A percentile compares a stretch with the other conserved stretches of the same genome.
Evolutionary conservation across 2,888 invertebrate species (phyloP).

Genomic region (Metellina segmentata): DNA sequence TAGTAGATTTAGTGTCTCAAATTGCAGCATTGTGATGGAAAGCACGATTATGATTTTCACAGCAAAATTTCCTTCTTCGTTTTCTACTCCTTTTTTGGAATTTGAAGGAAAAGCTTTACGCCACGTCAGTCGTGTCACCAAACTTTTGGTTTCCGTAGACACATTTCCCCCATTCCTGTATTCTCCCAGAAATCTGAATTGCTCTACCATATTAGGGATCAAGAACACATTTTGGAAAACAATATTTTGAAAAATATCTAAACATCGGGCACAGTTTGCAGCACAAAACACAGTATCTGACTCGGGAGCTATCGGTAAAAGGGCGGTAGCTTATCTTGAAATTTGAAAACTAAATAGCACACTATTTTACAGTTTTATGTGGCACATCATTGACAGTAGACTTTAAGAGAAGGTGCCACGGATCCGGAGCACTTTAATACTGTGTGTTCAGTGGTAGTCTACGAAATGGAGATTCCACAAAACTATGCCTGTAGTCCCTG

Average conservation of each 20-base stretch:
- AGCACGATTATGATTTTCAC: conserved; percentile 15
- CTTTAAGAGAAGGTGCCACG: background rate
- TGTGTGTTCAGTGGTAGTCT: conserved; percentile 74
- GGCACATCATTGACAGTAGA: conserved; percentile 72
- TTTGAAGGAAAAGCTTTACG: background rate
- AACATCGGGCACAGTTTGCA: conserved; percentile 10
- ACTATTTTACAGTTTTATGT: conserved; percentile 60
- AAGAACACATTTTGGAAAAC: background rate
- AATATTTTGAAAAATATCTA: background rate
- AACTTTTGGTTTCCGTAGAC: background rate
- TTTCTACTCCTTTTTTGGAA: background rate
- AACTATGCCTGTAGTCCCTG: conserved; percentile 77
- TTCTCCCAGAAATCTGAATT: background rate
- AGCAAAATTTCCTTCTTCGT: background rate
- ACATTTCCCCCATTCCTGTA: background rate
- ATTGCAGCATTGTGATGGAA: conserved; percentile 24
- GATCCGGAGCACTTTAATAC: conserved; percentile 48
- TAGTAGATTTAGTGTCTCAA: conserved; percentile 25
- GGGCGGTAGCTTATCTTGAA: conserved; percentile 23
- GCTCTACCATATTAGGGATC: background rate
- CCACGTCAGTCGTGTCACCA: background rate
- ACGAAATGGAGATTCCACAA: conserved; percentile 73
- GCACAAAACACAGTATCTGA: conserved; percentile 47
- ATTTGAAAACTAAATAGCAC: conserved; percentile 31
- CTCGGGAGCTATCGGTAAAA: conserved; percentile 19